Percentiles rank a stretch among this genome's conserved stretches.
These are phyloP conservation scores for Alsophila aescularia DNA, from an alignment of 2,888 invertebrate species.

Conservation along the genomic window DNA sequence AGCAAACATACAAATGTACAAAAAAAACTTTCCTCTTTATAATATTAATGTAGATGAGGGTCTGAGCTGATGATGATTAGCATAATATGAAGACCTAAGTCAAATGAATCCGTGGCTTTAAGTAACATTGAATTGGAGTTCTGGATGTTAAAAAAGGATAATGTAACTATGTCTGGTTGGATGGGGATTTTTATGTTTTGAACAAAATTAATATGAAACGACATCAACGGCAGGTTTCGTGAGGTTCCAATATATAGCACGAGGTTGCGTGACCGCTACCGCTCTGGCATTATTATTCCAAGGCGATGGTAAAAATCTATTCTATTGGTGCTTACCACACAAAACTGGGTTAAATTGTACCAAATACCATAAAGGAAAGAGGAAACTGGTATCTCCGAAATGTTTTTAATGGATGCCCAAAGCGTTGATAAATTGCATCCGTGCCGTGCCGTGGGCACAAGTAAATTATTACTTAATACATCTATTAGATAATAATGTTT, in stretches of 20 bases:
- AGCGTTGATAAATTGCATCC: slow-evolving; percentile 52
- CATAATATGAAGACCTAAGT: too few relatives aligned
- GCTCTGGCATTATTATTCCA: slow-evolving; percentile 44
- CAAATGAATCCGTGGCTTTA: too few relatives aligned
- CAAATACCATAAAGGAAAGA: slow-evolving; percentile 45
- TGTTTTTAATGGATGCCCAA: slow-evolving; percentile 52
- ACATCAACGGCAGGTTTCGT: background rate
- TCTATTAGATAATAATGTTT: slow-evolving; percentile 42
- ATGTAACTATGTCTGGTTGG: too few relatives aligned
- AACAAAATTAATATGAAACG: too few relatives aligned
- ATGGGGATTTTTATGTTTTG: too few relatives aligned
- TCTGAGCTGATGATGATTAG: too few relatives aligned
- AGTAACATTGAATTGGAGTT: too few relatives aligned
- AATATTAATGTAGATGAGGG: too few relatives aligned
- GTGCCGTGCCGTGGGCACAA: slow-evolving; percentile 49
- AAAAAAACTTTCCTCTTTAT: too few relatives aligned
- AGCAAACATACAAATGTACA: too few relatives aligned
- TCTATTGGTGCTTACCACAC: slow-evolving; percentile 30
- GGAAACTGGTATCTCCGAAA: slow-evolving; percentile 47
- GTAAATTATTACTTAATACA: slow-evolving; percentile 49
- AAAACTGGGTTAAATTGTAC: slow-evolving; percentile 28
- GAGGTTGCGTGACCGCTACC: slow-evolving; percentile 55
- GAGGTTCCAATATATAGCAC: slow-evolving; percentile 22
- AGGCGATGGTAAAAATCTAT: slow-evolving; percentile 40
- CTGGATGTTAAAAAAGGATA: too few relatives aligned